These are phyloP conservation scores for Eptatretus burgeri DNA, from an alignment of 2,113 vertebrate species.

Conservation along the genomic window DNA sequence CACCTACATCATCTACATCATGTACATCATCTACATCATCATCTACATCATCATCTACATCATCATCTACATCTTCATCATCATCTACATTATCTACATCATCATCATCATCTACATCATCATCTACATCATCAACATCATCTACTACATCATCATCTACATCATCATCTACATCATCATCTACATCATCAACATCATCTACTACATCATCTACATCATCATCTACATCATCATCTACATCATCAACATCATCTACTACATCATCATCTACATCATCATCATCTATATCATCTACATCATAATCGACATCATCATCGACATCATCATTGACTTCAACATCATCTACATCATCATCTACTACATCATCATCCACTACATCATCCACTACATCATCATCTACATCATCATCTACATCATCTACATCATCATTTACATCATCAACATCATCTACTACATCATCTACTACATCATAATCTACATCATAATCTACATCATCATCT, in stretches of 20 bases:
- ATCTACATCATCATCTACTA: neutral
- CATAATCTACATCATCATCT: neutral
- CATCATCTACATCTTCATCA: conserved; percentile 1
- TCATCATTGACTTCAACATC: neutral
- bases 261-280: neutral
- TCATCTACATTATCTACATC: neutral
- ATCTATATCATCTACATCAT: neutral
- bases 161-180: conserved; percentile 1
- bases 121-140: neutral
- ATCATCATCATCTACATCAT: conserved; percentile 2
- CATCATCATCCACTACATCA: conserved; percentile 1
- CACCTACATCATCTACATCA: neutral
- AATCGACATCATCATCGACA: neutral
- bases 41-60: neutral
- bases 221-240: neutral
- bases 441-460: neutral
- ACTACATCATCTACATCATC: neutral
- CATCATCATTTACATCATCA: conserved; percentile 3
- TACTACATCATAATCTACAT: neutral
- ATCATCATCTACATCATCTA: neutral
- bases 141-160: neutral
- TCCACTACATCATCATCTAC: neutral
- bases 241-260: neutral
- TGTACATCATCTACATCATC: neutral
- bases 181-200: neutral